Base-by-base conservation (phyloP, 2,888 invertebrate genomes). In the Andrena praecox region DNA sequence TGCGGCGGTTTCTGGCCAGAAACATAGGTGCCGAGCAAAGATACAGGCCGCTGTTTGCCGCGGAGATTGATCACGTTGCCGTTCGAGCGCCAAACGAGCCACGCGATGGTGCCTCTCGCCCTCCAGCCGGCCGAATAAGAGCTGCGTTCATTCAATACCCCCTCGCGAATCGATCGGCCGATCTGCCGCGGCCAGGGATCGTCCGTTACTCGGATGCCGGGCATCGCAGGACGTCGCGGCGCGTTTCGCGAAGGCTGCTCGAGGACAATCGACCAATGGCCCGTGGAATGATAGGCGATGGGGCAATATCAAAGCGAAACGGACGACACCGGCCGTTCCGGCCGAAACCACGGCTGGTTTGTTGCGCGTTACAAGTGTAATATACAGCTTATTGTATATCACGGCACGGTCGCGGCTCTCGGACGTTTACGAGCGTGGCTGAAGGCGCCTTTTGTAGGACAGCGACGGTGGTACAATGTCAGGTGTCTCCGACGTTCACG, bases 381-480 rank as follows among this genome's bases (percentile, higher is more conserved):
- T 92, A 92, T 91, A 92, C 91, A 91, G 89, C 91, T 90, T 82
- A 89, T 86, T 91, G 90, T 92, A 92, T 91, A 91, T 91, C 91
- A 91, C 86, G 69, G 63, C 16, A 72, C 56, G 72, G 74, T 48
- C 85, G 54, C 85, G 76, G 73, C 35, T 60, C 68, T 80, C 68
- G 83, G 91, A 92, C 91, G 67, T 92, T 92, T 92, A 92, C 90
- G 91, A 88, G 86, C 84, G 71, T 68, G 77, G 84, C 82, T 87
- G 84, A 89, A 87, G 85, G 83, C 75, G 76, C 79, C 84, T 87
- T 87, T 91, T 87, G 87, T 87, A 87, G 83, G 82, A 88, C 87
- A 86, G 79, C 86, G 63, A 78, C 72, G 56, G 12, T 16, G 42
- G 72, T 84, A 89, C 88, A 85, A 86, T 86, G 89, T 90, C 88